A percentile compares a stretch with the other conserved stretches of the same genome.
Conservation (phyloP, 2,888 invertebrate species). For the Caenorhabditis virilis region DNA sequence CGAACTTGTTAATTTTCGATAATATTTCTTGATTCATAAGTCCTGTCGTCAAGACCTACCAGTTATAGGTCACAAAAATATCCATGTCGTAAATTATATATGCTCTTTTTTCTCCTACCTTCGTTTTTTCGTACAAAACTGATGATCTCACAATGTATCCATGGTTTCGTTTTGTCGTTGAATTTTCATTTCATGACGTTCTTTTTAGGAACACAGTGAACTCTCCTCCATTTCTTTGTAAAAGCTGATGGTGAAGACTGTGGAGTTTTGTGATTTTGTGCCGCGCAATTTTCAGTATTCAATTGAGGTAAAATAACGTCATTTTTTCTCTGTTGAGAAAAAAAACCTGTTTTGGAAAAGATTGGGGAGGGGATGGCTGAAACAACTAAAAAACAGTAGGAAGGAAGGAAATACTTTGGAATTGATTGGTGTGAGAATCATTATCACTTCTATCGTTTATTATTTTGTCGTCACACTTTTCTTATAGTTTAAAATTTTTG, state of each 20-base stretch:
- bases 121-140: no score
- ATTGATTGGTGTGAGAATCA: not conserved
- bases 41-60: no score
- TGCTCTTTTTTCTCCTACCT: no score
- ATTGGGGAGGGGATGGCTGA: not conserved
- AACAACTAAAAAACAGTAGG: not conserved
- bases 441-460: not conserved
- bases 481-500: not conserved
- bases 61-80: no score
- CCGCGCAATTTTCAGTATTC: conserved; percentile 34
- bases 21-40: no score
- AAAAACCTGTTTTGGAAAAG: not conserved
- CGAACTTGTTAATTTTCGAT: no score
- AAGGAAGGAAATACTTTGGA: not conserved
- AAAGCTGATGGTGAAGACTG: conserved; percentile 40
- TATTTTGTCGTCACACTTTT: not conserved
- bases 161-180: no score
- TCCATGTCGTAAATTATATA: no score
- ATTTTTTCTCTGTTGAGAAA: not conserved
- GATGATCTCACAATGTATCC: no score
- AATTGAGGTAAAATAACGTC: conserved; percentile 15
- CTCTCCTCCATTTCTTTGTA: no score
- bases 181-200: no score
- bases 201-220: no score
- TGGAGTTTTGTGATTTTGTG: conserved; percentile 32